Base-by-base conservation (phyloP, 2,113 vertebrate species). In the human region DNA sequence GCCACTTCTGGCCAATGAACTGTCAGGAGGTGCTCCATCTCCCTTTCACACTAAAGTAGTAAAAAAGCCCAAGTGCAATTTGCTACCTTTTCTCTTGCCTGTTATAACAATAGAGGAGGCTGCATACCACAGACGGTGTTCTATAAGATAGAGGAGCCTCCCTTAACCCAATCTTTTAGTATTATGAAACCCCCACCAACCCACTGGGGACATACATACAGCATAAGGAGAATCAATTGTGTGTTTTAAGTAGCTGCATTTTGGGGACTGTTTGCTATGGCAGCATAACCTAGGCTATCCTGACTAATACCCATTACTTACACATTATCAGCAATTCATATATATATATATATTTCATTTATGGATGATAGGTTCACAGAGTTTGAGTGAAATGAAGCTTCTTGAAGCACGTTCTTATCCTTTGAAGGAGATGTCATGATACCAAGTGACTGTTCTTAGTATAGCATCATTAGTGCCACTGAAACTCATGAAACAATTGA, bases 121-220 rank as follows among this genome's bases (percentile, higher is more conserved):
- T 61, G 48, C 1, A 12, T 52, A 10, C 18, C 68, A 52, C 13
- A 88, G 25, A 32, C 1, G 18, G 12, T 48, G 1, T 45, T 68
- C 32, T 79, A 79, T 14, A 68, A 76, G 32, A 4, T 30, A 13
- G 8, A 5, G 3, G 23, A 35, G 27, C 2, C 5, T 68, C 25
- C 35, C 11, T 52, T 17, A 82, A 30, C 18, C n/a, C 43, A 32
- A 11, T 25, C 32, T 22, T 93, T 11, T 0, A 81, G 32, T 35
- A 8, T 52, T 40, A 3, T 0, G 0, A 18, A 43, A 27, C 38
- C 17, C 5, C 0, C 22, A 64, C 0, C 20, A 70, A 68, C 2
- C 3, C 23, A 14, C 2, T 9, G 18, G 4, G 35, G 12, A 83
- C 35, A 23, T 45, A 83, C 30, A 23, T 45, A 2, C 5, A 78